phyloP scores from a whole-genome alignment of 2,888 invertebrate genomes.

The Pyrrhosoma nymphula region DNA sequence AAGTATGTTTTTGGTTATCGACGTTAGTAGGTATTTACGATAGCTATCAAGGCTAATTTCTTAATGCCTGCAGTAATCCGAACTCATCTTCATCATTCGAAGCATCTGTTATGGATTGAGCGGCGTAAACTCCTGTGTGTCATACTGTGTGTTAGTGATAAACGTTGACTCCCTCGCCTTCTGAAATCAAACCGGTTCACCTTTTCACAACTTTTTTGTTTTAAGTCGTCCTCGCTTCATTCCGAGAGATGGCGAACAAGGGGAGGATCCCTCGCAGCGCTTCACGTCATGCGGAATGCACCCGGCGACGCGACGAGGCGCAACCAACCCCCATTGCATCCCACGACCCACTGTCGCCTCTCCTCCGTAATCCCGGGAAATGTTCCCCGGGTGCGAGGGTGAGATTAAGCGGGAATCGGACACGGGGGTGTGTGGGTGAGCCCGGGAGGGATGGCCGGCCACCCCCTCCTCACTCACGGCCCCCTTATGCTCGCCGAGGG shows the following conservation, averaged over 20 bases:
- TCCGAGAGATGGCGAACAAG: neutral
- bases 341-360: neutral
- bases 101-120: too few relatives aligned
- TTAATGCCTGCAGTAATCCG: too few relatives aligned
- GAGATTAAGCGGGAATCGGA: neutral
- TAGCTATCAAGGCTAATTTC: too few relatives aligned
- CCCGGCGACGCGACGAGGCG: neutral
- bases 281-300: neutral
- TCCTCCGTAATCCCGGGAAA: constrained; percentile 9
- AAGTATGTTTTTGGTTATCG: too few relatives aligned
- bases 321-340: neutral
- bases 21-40: too few relatives aligned
- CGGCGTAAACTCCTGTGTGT: too few relatives aligned
- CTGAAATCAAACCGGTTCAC: too few relatives aligned
- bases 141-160: too few relatives aligned
- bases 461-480: too few relatives aligned
- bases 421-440: neutral
- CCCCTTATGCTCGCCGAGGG: neutral
- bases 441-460: neutral
- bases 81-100: too few relatives aligned
- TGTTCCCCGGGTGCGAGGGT: neutral
- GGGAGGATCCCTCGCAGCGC: neutral
- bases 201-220: neutral
- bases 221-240: neutral
- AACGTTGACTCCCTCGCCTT: too few relatives aligned